These are phyloP conservation scores for Alouatta palliata DNA, from an alignment of 2,113 vertebrate species.

Conservation along the genomic window DNA sequence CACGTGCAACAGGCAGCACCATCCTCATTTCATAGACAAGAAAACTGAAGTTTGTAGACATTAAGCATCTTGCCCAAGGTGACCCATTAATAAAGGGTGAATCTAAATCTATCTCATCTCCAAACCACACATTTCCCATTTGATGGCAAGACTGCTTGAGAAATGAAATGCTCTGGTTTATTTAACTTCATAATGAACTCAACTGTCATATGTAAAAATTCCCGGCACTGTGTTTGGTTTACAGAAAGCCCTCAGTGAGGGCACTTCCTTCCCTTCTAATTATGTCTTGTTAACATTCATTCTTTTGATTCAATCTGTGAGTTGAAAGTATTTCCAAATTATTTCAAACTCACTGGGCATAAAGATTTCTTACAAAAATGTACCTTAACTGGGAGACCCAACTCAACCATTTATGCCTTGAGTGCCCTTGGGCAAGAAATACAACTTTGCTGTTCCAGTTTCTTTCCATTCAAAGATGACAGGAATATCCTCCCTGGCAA, in stretches of 20 bases:
- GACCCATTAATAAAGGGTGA: background rate
- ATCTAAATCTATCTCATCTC: too few relatives aligned
- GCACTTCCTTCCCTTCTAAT: background rate
- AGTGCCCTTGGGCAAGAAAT: background rate
- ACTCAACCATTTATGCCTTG: background rate
- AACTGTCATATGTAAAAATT: background rate
- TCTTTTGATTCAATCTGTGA: background rate
- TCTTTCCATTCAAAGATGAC: background rate
- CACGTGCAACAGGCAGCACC: rapidly evolving
- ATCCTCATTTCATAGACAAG: background rate
- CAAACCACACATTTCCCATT: too few relatives aligned
- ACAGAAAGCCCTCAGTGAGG: background rate
- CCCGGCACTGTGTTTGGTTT: background rate
- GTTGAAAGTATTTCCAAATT: background rate
- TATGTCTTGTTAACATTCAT: background rate
- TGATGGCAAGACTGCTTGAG: rapidly evolving
- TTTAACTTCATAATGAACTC: background rate
- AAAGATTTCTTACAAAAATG: background rate
- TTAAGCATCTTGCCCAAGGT: background rate
- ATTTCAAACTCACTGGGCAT: background rate
- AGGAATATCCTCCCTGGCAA: background rate
- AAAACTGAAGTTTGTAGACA: background rate
- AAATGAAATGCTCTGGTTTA: background rate
- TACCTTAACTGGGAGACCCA: too few relatives aligned
- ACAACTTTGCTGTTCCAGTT: background rate